Evolutionary conservation across 1,140 invertebrate species (phyloP), one percentile per base, ranked within the genome.

Genomic region (Pseudomyrmex flavicornis): DNA sequence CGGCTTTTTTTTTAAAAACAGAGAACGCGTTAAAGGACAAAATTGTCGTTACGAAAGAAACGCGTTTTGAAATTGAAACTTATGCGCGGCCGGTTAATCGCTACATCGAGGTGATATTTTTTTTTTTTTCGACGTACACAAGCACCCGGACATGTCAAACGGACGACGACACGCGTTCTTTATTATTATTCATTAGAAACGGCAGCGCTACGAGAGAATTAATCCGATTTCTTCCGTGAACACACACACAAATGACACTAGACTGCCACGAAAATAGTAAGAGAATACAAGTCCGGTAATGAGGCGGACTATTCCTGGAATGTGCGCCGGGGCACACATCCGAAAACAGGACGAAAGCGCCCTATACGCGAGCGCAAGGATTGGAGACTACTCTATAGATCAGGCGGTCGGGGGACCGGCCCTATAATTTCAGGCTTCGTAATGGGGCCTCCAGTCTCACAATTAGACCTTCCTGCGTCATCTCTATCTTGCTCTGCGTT

Each of bases 391-490:
- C 65, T 86, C 85, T 89, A 89, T 86, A 83, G 85, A 83, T 74
- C 69, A 58, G 58, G 85, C 86, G 83, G 74, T 85, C 88, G 82
- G 87, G 76, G 79, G 79, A 73, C 73, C 85, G 88, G 88, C 90
- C 93, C 92, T 93, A 90, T 93, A 93, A 93, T 93, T 93, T 93
- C 73, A 85, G 83, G 74, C 69, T 86, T 84, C 62, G 87, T 93
- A 93, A 93, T 93, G 89, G 90, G 85, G 73, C 77, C 83, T 85
- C 79, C 85, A 85, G 83, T 90, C 83, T 90, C 88, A 89, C 93
- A 93, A 93, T 93, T 93, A 93, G 91, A 91, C 90, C 90, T 92
- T 91, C 91, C 89, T 88, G 85, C 87, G 86, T 90, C 87, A 76
- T 88, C 84, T 87, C 59, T 86, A 85, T 88, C 80, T 86, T 72